Percentiles rank a stretch among this genome's conserved stretches.
These are phyloP conservation scores for Taenaris catops DNA, from an alignment of 2,888 invertebrate species.

Conservation along the genomic window DNA sequence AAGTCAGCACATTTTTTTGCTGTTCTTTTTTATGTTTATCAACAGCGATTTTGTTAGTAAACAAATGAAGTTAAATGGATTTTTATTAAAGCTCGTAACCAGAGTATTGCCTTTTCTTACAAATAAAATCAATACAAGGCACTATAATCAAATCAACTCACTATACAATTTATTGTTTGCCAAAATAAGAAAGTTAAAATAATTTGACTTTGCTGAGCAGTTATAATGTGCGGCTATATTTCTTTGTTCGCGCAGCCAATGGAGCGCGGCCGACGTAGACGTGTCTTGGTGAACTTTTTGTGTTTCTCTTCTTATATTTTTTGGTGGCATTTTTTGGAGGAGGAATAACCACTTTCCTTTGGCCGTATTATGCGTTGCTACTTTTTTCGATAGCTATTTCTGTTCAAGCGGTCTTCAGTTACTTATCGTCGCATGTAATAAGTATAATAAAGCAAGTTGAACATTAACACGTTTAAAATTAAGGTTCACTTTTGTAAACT, in stretches of 20 bases:
- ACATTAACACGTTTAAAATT: slow-evolving; percentile 31
- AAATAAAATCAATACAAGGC: too few species aligned
- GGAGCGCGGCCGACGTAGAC: slow-evolving; percentile 63
- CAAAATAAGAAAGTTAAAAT: slow-evolving; percentile 22
- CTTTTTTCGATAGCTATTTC: slow-evolving; percentile 72
- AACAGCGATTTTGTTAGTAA: too few species aligned
- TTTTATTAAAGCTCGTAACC: too few species aligned
- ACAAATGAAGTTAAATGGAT: too few species aligned
- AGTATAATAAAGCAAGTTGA: slow-evolving; percentile 26
- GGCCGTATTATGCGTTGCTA: slow-evolving; percentile 55
- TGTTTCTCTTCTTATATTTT: slow-evolving; percentile 72
- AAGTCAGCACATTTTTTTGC: too few species aligned
- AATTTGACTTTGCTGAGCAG: slow-evolving; percentile 41
- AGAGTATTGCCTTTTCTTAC: too few species aligned
- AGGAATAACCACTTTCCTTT: slow-evolving; percentile 72
- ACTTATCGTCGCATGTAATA: slow-evolving; percentile 8
- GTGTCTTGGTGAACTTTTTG: slow-evolving; percentile 69
- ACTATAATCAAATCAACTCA: too few species aligned
- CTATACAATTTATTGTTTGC: slow-evolving; percentile 20
- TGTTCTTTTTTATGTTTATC: too few species aligned
- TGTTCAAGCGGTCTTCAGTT: slow-evolving; percentile 34
- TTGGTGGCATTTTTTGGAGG: slow-evolving; percentile 67
- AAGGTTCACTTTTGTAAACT: slow-evolving; percentile 40
- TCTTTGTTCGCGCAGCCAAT: slow-evolving; percentile 72
- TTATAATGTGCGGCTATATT: slow-evolving; percentile 66